phyloP scores from a whole-genome alignment of 1,140 invertebrate species.

The Drosophila persimilis region DNA sequence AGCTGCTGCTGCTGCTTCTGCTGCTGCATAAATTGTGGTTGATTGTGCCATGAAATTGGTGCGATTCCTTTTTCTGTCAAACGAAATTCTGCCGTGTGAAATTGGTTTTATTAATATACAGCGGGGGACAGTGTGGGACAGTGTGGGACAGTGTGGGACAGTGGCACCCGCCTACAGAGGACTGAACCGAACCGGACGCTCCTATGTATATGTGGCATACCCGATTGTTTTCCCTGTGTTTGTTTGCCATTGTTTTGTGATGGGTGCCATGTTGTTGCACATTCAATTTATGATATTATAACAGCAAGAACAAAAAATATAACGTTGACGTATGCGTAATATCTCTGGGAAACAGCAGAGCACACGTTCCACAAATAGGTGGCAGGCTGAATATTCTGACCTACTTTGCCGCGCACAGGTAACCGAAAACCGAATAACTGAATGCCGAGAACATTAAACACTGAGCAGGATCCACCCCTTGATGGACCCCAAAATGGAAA shows the following conservation, averaged over 20 bases:
- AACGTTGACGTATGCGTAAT: slow-evolving; percentile 18
- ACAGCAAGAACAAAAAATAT: neutral
- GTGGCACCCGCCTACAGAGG: neutral
- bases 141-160: neutral
- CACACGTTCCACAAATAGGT: slow-evolving; percentile 2
- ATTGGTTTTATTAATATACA: slow-evolving; percentile 6
- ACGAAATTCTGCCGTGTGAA: neutral
- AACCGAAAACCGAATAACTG: slow-evolving; percentile 29
- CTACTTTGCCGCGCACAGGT: slow-evolving; percentile 27
- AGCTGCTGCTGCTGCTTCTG: too few species aligned
- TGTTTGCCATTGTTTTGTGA: slow-evolving; percentile 11
- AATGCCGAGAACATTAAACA: slow-evolving; percentile 21
- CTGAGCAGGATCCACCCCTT: neutral
- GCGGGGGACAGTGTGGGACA: too few species aligned
- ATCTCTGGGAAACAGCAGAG: slow-evolving; percentile 5
- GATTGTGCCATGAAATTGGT: slow-evolving; percentile 15
- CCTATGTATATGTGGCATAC: neutral
- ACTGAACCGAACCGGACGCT: too few species aligned
- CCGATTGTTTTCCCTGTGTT: neutral
- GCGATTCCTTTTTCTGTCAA: slow-evolving; percentile 1
- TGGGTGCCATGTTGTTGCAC: too few species aligned
- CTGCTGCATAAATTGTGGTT: slow-evolving; percentile 4
- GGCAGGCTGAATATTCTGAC: slow-evolving; percentile 17
- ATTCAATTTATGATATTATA: neutral
- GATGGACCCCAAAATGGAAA: slow-evolving; percentile 30